Percentiles rank a stretch among this genome's conserved stretches.
Evolutionary conservation across 2,797 vertebrate species (phyloP).

Genomic region (Vespertilio murinus): DNA sequence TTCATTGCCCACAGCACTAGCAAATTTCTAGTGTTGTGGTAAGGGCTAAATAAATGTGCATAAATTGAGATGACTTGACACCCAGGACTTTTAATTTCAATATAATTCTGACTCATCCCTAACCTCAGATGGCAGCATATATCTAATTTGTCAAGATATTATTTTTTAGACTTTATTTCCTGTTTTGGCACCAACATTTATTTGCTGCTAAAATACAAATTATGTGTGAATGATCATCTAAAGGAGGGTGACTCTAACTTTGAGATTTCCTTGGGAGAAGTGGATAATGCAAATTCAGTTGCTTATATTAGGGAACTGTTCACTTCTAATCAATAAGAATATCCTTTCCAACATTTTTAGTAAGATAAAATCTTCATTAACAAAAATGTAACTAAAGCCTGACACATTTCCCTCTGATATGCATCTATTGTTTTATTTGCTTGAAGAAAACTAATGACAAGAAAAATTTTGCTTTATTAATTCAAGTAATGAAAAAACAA

Average conservation of each 20-base stretch:
- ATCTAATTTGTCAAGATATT: slow-evolving; percentile 15
- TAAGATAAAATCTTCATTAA: slow-evolving; percentile 27
- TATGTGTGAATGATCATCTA: not conserved
- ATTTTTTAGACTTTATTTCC: not conserved
- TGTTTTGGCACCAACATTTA: not conserved
- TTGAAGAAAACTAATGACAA: not conserved
- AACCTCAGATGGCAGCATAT: not conserved
- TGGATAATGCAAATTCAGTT: not conserved
- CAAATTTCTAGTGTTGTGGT: not conserved
- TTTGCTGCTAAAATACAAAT: not conserved
- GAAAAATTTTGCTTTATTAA: not conserved
- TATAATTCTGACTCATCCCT: not conserved
- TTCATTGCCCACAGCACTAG: not conserved
- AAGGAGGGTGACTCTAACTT: not conserved
- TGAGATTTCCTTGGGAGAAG: not conserved
- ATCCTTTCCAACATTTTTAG: not conserved
- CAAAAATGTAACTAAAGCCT: slow-evolving; percentile 15
- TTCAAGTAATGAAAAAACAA: slow-evolving; percentile 14
- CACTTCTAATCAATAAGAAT: slow-evolving; percentile 3
- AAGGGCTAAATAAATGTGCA: not conserved
- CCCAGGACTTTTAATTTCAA: slow-evolving; percentile 14
- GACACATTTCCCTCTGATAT: not conserved
- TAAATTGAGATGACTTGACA: not conserved
- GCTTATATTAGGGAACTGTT: not conserved
- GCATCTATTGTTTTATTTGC: not conserved